Conservation (phyloP, 1,140 invertebrate genomes). For the Tribolium madens region DNA sequence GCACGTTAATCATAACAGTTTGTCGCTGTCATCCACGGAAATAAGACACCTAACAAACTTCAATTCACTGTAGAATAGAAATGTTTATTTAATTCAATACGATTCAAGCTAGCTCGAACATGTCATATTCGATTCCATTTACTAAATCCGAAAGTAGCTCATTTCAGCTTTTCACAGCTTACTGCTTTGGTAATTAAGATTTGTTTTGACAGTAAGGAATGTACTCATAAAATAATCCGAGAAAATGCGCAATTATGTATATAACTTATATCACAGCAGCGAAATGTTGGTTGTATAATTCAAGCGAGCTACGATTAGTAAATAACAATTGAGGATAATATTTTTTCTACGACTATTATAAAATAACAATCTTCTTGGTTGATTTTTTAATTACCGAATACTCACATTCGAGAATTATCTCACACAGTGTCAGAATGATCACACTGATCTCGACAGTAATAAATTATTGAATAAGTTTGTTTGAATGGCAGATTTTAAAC, state of each 20-base stretch:
- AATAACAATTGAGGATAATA: too few species aligned
- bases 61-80: neutral
- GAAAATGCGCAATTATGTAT: neutral
- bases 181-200: neutral
- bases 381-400: too few species aligned
- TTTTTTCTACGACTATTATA: too few species aligned
- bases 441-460: too few species aligned
- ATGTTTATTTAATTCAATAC: neutral
- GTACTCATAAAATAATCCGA: neutral
- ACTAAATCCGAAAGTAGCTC: neutral
- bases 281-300: neutral
- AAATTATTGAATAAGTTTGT: too few species aligned
- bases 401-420: too few species aligned
- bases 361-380: too few species aligned
- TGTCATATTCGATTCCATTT: neutral
- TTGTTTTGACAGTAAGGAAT: conserved; percentile 1
- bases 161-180: neutral
- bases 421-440: too few species aligned
- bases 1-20: neutral
- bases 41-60: neutral
- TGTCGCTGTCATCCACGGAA: neutral
- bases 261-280: neutral
- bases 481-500: too few species aligned
- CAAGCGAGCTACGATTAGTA: neutral
- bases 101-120: neutral